Conservation (phyloP, 2,888 invertebrate genomes). For the Thymelicus acteon region DNA sequence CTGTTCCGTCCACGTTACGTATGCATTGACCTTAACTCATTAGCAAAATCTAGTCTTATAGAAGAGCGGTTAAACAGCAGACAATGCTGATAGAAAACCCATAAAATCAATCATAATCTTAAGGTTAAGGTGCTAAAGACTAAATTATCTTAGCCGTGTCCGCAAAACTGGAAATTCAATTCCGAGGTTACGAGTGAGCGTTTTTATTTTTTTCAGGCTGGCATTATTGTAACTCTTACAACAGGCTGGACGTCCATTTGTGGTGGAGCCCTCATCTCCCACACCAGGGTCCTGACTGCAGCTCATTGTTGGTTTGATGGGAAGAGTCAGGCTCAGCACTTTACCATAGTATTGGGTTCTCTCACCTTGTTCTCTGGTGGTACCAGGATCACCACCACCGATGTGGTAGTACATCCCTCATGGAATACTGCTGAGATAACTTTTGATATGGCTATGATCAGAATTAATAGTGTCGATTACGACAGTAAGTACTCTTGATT, state of each 20-base stretch:
- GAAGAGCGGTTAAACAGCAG: too few relatives aligned
- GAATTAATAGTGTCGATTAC: constrained; percentile 54
- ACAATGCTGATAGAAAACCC: too few relatives aligned
- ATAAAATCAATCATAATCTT: too few relatives aligned
- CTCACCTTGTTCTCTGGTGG: constrained; percentile 69
- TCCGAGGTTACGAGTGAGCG: background rate
- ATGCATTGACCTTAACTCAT: too few relatives aligned
- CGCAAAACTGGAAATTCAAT: too few relatives aligned
- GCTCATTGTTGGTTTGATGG: constrained; percentile 80
- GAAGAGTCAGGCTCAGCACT: constrained; percentile 57
- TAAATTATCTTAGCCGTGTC: too few relatives aligned
- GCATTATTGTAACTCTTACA: constrained; percentile 61
- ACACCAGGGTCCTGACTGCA: constrained; percentile 66
- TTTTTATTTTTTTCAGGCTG: constrained; percentile 55
- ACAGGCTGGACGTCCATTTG: constrained; percentile 67
- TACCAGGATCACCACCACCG: constrained; percentile 58
- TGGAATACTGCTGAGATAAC: constrained; percentile 61
- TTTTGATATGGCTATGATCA: constrained; percentile 67
- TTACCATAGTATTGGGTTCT: constrained; percentile 71
- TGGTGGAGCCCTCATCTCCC: constrained; percentile 69
- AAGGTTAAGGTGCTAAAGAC: too few relatives aligned
- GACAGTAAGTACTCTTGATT: constrained; percentile 58
- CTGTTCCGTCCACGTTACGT: too few relatives aligned
- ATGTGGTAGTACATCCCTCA: constrained; percentile 59
- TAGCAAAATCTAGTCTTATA: too few relatives aligned